A percentile compares a stretch with the other conserved stretches of the same genome.
Conservation (phyloP, 2,113 vertebrate species). For the Siphamia tubifer region DNA sequence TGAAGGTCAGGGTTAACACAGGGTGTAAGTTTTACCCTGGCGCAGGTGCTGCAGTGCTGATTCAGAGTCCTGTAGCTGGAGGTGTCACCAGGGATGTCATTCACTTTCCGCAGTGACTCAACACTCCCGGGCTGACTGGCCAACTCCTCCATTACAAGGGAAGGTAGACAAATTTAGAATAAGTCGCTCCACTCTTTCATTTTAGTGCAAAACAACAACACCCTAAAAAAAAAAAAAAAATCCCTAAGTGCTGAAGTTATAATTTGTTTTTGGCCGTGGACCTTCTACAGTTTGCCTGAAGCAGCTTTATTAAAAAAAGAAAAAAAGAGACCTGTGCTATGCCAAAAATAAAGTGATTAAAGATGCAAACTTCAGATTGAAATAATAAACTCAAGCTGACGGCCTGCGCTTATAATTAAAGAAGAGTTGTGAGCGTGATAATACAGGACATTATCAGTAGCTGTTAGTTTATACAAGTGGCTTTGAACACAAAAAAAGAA, state of each 20-base stretch:
- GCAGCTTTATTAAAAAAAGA: slow-evolving; percentile 5
- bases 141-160: slow-evolving; percentile 56
- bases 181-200: neutral
- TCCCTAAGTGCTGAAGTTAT: neutral
- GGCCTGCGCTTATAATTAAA: slow-evolving; percentile 32
- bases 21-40: slow-evolving; percentile 77
- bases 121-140: slow-evolving; percentile 69
- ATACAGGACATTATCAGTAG: slow-evolving; percentile 21
- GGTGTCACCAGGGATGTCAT: slow-evolving; percentile 63
- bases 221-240: neutral
- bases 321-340: neutral
- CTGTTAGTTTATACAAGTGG: neutral
- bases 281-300: neutral
- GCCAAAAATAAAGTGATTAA: slow-evolving; percentile 22
- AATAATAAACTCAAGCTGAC: slow-evolving; percentile 19
- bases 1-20: slow-evolving; percentile 55
- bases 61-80: slow-evolving; percentile 71
- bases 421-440: slow-evolving; percentile 1
- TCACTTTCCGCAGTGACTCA: slow-evolving; percentile 75
- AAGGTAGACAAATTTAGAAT: slow-evolving; percentile 38
- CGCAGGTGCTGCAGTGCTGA: slow-evolving; percentile 79
- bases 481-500: slow-evolving; percentile 34
- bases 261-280: slow-evolving; percentile 4
- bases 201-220: neutral
- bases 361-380: slow-evolving; percentile 9